These are phyloP conservation scores for Lasioglossum figueresi DNA, from an alignment of 2,888 invertebrate species.

Conservation along the genomic window DNA sequence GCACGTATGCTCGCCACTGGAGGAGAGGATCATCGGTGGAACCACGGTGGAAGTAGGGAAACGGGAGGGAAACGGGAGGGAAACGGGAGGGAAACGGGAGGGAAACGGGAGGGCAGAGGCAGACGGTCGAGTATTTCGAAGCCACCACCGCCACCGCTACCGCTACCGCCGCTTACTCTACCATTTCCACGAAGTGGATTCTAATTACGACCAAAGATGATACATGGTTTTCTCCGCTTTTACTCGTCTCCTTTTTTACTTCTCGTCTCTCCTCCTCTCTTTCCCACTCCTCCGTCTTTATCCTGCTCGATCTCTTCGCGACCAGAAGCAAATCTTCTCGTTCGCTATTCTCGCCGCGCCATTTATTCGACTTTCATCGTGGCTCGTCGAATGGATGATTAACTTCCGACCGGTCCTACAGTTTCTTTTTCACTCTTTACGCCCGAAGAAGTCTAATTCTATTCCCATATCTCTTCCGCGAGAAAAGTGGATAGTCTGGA, in stretches of 20 bases:
- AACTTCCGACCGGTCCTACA: conserved; percentile 69
- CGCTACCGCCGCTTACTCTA: not conserved
- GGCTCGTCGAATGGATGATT: conserved; percentile 63
- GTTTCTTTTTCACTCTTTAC: not conserved
- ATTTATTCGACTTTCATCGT: conserved; percentile 11
- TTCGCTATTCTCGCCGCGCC: not conserved
- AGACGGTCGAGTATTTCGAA: conserved; percentile 56
- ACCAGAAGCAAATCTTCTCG: conserved; percentile 43
- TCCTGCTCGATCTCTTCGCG: conserved; percentile 33
- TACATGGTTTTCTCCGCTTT: conserved; percentile 63
- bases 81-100: not conserved
- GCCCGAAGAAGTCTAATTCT: conserved; percentile 69
- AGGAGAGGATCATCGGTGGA: conserved; percentile 53
- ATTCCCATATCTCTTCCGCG: not conserved
- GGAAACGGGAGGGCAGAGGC: not conserved
- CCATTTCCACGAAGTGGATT: conserved; percentile 76
- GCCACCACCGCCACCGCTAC: conserved; percentile 51
- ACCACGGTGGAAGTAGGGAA: not conserved
- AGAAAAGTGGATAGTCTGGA: too few species aligned
- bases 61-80: not conserved
- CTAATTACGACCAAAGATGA: conserved; percentile 76
- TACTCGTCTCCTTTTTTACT: conserved; percentile 18
- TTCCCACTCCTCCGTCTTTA: not conserved
- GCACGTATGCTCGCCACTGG: conserved; percentile 36
- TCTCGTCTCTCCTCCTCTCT: not conserved